Percentiles rank a stretch among this genome's conserved stretches.
Conservation (phyloP, 2,797 vertebrate species). For the Sebastes hubbsi region DNA sequence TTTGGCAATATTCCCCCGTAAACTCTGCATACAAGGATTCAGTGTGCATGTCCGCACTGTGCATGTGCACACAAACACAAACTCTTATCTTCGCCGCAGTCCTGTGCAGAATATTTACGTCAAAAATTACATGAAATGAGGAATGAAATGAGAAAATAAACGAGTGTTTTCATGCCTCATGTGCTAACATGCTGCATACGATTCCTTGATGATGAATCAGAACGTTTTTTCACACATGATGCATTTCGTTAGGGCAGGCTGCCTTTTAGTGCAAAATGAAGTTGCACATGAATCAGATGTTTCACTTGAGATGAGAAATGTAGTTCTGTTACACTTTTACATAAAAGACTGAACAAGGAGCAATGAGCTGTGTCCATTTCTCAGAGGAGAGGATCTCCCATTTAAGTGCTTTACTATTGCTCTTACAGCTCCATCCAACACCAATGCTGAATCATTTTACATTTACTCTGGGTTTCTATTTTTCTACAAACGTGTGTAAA, state of each 20-base stretch:
- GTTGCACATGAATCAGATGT: background rate
- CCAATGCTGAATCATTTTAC: background rate
- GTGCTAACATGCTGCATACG: background rate
- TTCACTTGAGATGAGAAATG: background rate
- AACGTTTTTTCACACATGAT: background rate
- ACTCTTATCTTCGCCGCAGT: constrained; percentile 34
- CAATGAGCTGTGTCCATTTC: background rate
- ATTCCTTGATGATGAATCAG: background rate
- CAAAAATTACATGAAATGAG: constrained; percentile 42
- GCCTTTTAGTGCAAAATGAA: background rate
- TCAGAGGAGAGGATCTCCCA: background rate
- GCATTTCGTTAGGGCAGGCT: background rate
- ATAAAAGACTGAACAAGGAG: background rate
- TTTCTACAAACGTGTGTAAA: background rate
- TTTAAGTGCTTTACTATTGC: background rate
- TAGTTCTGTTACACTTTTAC: background rate
- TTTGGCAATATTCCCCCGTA: constrained; percentile 60
- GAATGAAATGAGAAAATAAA: constrained; percentile 33
- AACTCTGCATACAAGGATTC: constrained; percentile 54
- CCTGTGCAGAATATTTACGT: constrained; percentile 41
- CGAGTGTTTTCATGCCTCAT: background rate
- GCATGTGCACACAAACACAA: constrained; percentile 34
- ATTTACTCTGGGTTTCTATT: background rate
- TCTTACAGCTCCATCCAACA: background rate
- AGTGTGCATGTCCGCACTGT: constrained; percentile 27